phyloP scores from a whole-genome alignment of 2,888 invertebrate species.

The Petrolisthes cinctipes region DNA sequence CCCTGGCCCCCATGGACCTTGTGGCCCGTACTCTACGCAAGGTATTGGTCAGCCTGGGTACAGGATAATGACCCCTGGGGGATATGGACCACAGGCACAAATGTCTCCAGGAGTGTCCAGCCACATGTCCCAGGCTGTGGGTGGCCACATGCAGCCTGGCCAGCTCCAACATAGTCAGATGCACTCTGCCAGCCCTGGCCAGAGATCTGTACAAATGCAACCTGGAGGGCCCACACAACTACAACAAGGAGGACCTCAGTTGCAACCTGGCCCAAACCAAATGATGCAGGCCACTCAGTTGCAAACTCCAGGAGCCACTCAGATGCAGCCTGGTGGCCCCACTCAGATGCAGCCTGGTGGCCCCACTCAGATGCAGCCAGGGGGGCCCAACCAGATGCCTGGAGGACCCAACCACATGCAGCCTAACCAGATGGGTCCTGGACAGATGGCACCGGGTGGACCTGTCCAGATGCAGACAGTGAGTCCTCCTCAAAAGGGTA shows the following conservation, averaged over 20 bases:
- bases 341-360: slow-evolving; percentile 37
- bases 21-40: slow-evolving; percentile 40
- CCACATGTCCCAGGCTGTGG: slow-evolving; percentile 17
- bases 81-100: slow-evolving; percentile 35
- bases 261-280: slow-evolving; percentile 25
- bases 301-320: slow-evolving; percentile 16
- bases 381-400: slow-evolving; percentile 8
- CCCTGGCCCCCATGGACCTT: slow-evolving; percentile 42
- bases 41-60: slow-evolving; percentile 36
- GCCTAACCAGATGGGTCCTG: slow-evolving; percentile 1
- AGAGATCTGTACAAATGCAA: slow-evolving; percentile 7
- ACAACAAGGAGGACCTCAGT: slow-evolving; percentile 1
- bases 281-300: slow-evolving; percentile 2
- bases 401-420: slow-evolving; percentile 10
- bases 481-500: slow-evolving; percentile 6
- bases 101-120: slow-evolving; percentile 8
- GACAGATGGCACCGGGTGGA: slow-evolving; percentile 34
- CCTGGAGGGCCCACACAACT: slow-evolving; percentile 18
- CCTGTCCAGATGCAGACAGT: background rate
- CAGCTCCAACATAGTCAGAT: slow-evolving; percentile 17
- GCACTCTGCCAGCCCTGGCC: background rate
- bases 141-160: slow-evolving; percentile 4
- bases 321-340: slow-evolving; percentile 11
- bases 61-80: slow-evolving; percentile 36
- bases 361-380: slow-evolving; percentile 19